Evolutionary conservation across 2,113 vertebrate genomes (phyloP).

Genomic region (Lophochroa leadbeateri): DNA sequence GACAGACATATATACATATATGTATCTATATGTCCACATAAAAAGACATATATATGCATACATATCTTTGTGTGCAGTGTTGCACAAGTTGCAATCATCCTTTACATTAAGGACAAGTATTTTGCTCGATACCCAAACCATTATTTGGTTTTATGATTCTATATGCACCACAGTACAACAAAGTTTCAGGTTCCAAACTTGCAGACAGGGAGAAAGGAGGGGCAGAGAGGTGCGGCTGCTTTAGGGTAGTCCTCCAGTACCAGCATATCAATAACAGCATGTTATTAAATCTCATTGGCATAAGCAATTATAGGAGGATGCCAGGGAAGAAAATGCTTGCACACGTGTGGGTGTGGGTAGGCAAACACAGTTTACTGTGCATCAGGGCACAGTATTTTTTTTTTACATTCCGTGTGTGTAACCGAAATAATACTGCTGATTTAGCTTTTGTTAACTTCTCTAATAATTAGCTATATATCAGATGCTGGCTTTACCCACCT

Average conservation of each 20-base stretch:
- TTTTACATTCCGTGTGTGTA: not conserved
- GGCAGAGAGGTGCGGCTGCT: not conserved
- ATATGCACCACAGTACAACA: not conserved
- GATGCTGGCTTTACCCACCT: not conserved
- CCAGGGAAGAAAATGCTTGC: not conserved
- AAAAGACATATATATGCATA: not conserved
- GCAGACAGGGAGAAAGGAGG: not conserved
- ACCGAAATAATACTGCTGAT: slow-evolving; percentile 13
- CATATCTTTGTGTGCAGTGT: not conserved
- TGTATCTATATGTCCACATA: not conserved
- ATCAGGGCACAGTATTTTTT: rapidly evolving
- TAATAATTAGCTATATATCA: slow-evolving; percentile 8
- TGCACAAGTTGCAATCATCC: not conserved
- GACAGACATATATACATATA: rapidly evolving
- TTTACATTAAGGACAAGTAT: not conserved
- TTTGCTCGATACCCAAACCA: not conserved
- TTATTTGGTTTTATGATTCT: not conserved
- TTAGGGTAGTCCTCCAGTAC: not conserved
- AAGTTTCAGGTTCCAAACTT: not conserved
- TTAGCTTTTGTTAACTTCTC: not conserved
- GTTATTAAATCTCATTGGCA: not conserved
- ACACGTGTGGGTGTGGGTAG: not conserved
- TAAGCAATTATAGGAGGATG: not conserved
- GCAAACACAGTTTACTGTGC: not conserved
- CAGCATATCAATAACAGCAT: not conserved